A percentile compares a stretch with the other conserved stretches of the same genome.
Conservation (phyloP, 1,140 invertebrate species). For the Hypsibius dujardini region DNA sequence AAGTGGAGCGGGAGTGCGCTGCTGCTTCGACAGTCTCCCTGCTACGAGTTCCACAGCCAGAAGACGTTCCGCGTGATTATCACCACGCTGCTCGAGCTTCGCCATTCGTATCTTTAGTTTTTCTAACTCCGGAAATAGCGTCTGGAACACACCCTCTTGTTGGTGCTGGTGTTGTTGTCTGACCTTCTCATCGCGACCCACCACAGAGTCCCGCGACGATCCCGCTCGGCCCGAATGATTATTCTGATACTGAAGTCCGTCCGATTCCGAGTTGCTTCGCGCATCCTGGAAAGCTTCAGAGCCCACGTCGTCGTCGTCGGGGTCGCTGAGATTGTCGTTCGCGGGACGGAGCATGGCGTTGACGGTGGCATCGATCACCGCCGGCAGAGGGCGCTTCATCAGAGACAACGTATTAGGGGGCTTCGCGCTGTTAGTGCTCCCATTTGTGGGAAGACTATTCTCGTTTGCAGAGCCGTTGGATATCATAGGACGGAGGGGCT, state of each 20-base stretch:
- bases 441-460: neutral
- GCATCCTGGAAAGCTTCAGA: neutral
- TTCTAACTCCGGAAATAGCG: neutral
- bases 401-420: too few species aligned
- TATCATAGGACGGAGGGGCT: neutral
- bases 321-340: neutral
- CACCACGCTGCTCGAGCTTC: neutral
- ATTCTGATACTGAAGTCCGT: neutral
- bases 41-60: neutral
- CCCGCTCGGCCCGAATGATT: neutral
- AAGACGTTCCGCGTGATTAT: neutral
- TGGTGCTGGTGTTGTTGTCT: neutral
- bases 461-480: neutral
- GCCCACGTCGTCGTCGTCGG: neutral
- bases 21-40: too few species aligned
- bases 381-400: neutral
- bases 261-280: too few species aligned
- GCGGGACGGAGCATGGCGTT: neutral
- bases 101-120: neutral
- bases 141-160: neutral
- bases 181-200: neutral
- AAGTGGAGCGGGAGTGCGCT: too few species aligned
- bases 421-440: neutral
- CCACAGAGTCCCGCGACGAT: neutral
- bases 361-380: neutral